Evolutionary conservation across 2,113 vertebrate species (phyloP), one percentile per base, ranked within the genome.

Genomic region (Paradisaea rubra): DNA sequence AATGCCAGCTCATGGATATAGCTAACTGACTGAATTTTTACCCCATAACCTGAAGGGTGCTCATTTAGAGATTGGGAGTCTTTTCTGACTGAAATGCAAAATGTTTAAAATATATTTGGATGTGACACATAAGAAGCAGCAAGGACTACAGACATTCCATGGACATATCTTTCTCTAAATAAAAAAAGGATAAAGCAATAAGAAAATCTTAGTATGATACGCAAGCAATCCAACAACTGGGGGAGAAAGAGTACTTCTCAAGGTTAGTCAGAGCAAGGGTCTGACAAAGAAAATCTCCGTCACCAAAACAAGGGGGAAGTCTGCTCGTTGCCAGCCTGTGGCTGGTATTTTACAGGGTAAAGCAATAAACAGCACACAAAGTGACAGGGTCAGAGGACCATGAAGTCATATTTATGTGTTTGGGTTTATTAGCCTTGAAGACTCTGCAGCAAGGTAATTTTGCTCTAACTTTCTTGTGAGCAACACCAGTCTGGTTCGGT

Each of bases 371-470:
- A 61, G 28, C 15, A 50, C 11, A 73, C 13, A 33, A 50, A 86
- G 28, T 86, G 76, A 86, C 76, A 77, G 60, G 31, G 20, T 49
- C 91, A 54, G 63, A 81, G 64, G 35, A 77, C 27, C 68, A 73
- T 42, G 64, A 81, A 71, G 60, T 70, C 72, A 57, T 52, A 88
- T 88, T 92, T 83, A 65, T 57, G 21, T 64, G 17, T 73, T 83
- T 74, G 81, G 27, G 44, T 92, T 91, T 81, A 92, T 83, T 60
- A 95, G 39, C 68, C 86, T 83, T 89, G 64, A 91, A 77, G 64
- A 71, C 10, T 57, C 22, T 24, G 30, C 42, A 81, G n/a, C 42
- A 72, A 81, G 28, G 49, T 70, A 86, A 93, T 76, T 91, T 64
- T 72, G 33, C 49, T 82, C 82, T 44, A 68, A 52, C 57, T 82